Conservation (phyloP, 2,888 invertebrate genomes). For the Torymus tubicola region DNA sequence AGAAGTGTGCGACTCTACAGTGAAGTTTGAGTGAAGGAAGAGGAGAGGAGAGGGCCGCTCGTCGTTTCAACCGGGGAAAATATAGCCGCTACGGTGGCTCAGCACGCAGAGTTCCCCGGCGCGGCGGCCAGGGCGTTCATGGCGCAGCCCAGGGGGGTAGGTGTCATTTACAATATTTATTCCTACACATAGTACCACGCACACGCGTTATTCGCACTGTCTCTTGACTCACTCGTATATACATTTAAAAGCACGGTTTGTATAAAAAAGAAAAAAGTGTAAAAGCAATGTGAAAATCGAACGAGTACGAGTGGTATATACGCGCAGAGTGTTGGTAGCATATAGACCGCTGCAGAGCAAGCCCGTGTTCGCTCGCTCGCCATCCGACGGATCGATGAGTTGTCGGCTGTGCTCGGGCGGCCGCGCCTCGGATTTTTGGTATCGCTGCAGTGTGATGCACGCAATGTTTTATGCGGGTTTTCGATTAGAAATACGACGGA, state of each 20-base stretch:
- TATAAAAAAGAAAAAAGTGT: no score
- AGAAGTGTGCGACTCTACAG: slow-evolving; percentile 25
- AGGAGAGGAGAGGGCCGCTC: slow-evolving; percentile 47
- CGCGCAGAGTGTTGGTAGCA: no score
- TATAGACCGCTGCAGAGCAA: not conserved
- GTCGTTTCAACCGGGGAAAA: slow-evolving; percentile 74
- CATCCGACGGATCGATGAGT: no score
- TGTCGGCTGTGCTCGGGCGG: no score
- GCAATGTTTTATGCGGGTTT: no score
- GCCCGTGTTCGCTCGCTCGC: not conserved
- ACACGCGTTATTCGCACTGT: no score
- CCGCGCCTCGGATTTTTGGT: not conserved
- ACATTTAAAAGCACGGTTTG: no score
- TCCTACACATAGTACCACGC: no score
- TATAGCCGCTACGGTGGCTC: slow-evolving; percentile 79
- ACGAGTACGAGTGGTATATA: no score
- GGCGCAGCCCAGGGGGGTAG: slow-evolving; percentile 88
- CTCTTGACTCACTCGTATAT: no score
- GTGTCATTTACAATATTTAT: slow-evolving; percentile 37
- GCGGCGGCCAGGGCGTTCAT: slow-evolving; percentile 89
- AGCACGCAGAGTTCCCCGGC: slow-evolving; percentile 79
- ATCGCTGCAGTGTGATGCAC: not conserved
- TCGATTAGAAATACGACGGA: no score
- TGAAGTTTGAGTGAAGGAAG: slow-evolving; percentile 55
- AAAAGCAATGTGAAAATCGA: no score